Percentiles rank a stretch among this genome's conserved stretches.
Evolutionary conservation across 2,113 vertebrate species (phyloP).

Genomic region (Donacobius atricapilla): DNA sequence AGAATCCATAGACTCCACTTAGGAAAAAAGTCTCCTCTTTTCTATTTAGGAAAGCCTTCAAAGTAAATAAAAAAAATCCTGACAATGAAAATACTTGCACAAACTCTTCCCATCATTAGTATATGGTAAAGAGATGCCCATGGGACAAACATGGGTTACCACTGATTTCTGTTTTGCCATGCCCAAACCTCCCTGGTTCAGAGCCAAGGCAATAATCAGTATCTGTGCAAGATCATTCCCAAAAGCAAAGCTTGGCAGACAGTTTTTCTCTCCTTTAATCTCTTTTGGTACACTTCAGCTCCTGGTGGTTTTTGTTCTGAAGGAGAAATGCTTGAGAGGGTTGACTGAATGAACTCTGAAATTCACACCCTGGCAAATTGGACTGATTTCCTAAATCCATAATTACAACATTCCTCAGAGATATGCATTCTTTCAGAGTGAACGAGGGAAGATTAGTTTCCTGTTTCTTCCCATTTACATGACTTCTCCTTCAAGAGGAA

Average conservation of each 20-base stretch:
- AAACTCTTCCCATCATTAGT: background rate
- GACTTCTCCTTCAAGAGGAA: constrained; percentile 3
- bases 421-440: constrained; percentile 34
- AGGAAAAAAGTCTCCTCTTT: background rate
- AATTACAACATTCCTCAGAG: constrained; percentile 60
- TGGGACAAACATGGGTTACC: background rate
- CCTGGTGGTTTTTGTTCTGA: constrained; percentile 30
- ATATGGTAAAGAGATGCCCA: background rate
- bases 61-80: background rate
- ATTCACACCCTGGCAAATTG: constrained; percentile 59
- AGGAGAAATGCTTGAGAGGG: constrained; percentile 44
- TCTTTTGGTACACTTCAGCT: constrained; percentile 38
- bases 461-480: constrained; percentile 52
- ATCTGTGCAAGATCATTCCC: constrained; percentile 24
- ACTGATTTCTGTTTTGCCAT: background rate
- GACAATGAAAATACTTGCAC: background rate
- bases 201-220: background rate
- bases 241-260: constrained; percentile 12
- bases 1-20: background rate
- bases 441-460: constrained; percentile 58
- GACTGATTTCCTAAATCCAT: constrained; percentile 61
- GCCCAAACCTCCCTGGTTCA: background rate
- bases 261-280: constrained; percentile 31
- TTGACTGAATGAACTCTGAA: constrained; percentile 57
- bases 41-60: background rate